Conservation (phyloP, 2,113 vertebrate genomes). For the Scolopax mira region DNA sequence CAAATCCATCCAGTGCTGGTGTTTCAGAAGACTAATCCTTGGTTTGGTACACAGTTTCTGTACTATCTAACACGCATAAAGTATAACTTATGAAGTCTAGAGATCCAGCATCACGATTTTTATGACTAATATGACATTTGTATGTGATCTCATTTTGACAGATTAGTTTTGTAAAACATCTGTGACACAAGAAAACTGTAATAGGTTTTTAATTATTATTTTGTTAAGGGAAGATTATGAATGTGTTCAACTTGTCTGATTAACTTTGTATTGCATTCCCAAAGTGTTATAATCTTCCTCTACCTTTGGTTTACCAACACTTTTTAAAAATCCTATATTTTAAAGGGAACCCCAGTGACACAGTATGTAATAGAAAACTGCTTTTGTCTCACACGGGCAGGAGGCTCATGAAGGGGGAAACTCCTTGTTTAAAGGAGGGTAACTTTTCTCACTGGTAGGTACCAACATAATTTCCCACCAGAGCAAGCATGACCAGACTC, state of each 20-base stretch:
- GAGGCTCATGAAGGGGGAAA: neutral
- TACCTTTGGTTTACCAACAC: neutral
- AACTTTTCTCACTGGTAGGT: neutral
- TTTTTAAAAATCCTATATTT: neutral
- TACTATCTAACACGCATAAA: neutral
- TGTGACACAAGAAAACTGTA: neutral
- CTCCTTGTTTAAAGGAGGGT: neutral
- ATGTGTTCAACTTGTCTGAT: neutral
- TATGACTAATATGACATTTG: neutral
- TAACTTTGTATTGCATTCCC: neutral
- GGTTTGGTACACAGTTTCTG: neutral
- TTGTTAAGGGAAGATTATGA: conserved; percentile 1
- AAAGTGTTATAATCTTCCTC: neutral
- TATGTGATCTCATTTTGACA: neutral
- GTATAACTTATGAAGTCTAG: neutral
- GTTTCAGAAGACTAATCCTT: neutral
- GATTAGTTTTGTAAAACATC: neutral
- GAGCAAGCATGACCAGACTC: neutral
- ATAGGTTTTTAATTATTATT: neutral
- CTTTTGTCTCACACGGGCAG: neutral
- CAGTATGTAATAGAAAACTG: neutral
- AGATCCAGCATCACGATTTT: neutral
- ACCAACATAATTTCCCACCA: neutral
- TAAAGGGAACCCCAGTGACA: neutral
- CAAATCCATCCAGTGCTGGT: neutral